Base-by-base conservation (phyloP, 2,113 vertebrate genomes). In the Thunnus maccoyii region DNA sequence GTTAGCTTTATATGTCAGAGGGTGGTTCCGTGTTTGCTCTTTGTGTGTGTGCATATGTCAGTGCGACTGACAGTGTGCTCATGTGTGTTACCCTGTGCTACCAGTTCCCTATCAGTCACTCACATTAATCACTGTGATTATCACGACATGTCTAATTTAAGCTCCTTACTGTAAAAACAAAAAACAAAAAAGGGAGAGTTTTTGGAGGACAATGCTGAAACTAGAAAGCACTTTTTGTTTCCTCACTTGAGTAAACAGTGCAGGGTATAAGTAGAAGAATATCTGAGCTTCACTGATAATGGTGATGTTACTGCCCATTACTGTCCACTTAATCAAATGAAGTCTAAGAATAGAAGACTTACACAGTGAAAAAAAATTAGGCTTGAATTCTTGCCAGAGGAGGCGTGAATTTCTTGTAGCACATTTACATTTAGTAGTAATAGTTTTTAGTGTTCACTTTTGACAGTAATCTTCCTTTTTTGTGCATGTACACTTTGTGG, bases 71-170 rank as follows among this genome's bases (percentile, higher is more conserved):
- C 72, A 71, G 52, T 55, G n/a, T 54, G 20, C 68, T 66, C 61
- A 22, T 85, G 47, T 57, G 3, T 69, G 61, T 62, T 57, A 58
- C 47, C 16, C 10, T 11, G 20, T 8, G 4, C 70, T 18, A 13
- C 13, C 44, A 66, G 54, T 58, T 54, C 32, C 25, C 58, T 36
- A 10, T 54, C 62, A 58, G 50, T 81, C 63, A 3, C 17, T 54
- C 60, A 17, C 54, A 58, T 22, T 0, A 79, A 84, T 86, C 36
- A 75, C 76, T 52, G 58, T 82, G 54, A 87, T 89, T 75, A 81
- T 54, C 50, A 12, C 22, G 32, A 51, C 25, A 20, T 3, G 16
- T 81, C 20, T 82, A 57, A 80, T 83, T 80, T 75, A 41, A 63
- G 62, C 46, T 70, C 6, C 12, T 73, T 17, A 0, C 30, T 36